Evolutionary conservation across 2,113 vertebrate genomes (phyloP).

Genomic region (Notothenia rossii): DNA sequence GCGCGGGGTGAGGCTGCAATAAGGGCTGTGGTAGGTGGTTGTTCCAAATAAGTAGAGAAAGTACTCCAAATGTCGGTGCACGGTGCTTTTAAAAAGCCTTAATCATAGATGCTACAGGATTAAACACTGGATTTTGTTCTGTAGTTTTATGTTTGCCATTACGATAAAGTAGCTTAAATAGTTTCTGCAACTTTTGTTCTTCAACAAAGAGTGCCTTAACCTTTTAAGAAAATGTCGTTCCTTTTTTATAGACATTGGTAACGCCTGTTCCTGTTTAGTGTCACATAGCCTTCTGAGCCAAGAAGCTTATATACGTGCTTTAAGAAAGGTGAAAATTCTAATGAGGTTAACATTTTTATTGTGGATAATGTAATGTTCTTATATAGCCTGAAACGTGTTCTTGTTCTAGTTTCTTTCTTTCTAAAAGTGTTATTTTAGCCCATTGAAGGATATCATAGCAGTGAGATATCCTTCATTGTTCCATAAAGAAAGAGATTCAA

Average conservation of each 20-base stretch:
- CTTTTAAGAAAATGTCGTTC: not conserved
- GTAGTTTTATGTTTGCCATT: not conserved
- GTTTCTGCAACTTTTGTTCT: not conserved
- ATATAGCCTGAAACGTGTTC: not conserved
- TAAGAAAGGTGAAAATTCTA: not conserved
- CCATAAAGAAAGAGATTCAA: not conserved
- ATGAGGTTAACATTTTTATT: too few species aligned
- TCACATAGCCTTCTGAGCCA: not conserved
- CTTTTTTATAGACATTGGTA: not conserved
- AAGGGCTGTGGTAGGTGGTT: not conserved
- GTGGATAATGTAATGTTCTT: not conserved
- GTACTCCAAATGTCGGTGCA: not conserved
- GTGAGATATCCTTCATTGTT: not conserved
- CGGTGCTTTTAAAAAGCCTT: not conserved
- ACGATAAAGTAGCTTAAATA: not conserved
- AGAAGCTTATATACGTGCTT: too few species aligned
- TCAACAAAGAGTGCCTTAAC: not conserved
- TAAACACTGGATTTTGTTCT: not conserved
- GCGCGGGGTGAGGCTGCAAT: not conserved
- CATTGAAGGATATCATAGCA: not conserved
- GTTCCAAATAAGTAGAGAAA: slow-evolving; percentile 4
- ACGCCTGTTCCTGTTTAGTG: not conserved
- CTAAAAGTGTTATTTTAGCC: not conserved
- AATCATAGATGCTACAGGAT: not conserved
- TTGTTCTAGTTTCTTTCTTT: not conserved